Evolutionary conservation across 2,888 invertebrate species (phyloP).

Genomic region (Pristionchus mayeri): DNA sequence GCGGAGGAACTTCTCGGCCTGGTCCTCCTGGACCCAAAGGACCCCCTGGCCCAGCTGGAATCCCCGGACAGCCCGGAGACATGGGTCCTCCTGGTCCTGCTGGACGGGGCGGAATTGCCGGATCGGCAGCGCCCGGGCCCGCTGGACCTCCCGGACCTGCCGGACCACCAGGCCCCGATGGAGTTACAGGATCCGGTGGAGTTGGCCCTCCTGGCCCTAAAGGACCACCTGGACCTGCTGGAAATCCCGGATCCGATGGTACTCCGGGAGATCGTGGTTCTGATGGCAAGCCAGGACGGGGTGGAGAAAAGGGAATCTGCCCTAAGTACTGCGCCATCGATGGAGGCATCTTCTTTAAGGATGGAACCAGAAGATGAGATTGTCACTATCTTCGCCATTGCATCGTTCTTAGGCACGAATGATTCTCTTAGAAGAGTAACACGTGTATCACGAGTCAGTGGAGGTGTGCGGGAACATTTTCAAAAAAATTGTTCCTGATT

Average conservation of each 20-base stretch:
- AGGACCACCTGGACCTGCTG: conserved; percentile 60
- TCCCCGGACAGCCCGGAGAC: conserved; percentile 60
- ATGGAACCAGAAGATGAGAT: no score
- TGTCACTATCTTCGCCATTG: no score
- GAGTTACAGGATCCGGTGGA: conserved; percentile 58
- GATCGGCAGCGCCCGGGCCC: no score
- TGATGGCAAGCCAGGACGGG: conserved; percentile 59
- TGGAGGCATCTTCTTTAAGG: no score
- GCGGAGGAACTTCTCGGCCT: conserved; percentile 52
- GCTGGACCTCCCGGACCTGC: no score
- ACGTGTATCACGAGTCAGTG: no score
- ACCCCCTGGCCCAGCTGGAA: conserved; percentile 64
- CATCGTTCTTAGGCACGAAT: no score
- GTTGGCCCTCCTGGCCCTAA: conserved; percentile 62
- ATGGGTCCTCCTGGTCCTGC: conserved; percentile 61
- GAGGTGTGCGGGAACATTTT: no score
- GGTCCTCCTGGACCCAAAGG: conserved; percentile 59
- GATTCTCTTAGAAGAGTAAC: no score
- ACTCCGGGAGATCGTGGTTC: conserved; percentile 61
- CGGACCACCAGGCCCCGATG: conserved; percentile 54
- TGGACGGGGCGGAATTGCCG: conserved; percentile 53
- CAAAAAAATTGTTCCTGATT: no score
- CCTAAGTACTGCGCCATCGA: no score
- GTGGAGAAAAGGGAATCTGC: no score
- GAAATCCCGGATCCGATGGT: conserved; percentile 63